These are phyloP conservation scores for Chelonus formosanus DNA, from an alignment of 2,888 invertebrate genomes.

Conservation along the genomic window DNA sequence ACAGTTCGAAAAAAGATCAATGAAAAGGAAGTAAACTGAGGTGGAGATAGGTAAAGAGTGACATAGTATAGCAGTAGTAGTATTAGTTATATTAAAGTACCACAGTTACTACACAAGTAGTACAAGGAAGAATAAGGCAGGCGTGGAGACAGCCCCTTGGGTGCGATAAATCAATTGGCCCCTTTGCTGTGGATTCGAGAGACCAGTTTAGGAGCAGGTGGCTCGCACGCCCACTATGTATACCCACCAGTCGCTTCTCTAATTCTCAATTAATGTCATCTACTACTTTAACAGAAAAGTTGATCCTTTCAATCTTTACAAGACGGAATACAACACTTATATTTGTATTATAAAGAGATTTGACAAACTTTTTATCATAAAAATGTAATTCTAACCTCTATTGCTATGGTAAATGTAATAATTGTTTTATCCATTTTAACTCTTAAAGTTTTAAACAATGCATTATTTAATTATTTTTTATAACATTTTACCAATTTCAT, in stretches of 20 bases:
- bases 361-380: no score
- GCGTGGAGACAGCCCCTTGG: conserved; percentile 49
- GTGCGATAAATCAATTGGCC: conserved; percentile 63
- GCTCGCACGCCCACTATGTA: conserved; percentile 52
- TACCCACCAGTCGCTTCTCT: conserved; percentile 55
- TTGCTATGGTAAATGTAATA: no score
- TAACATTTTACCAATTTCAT: no score
- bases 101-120: conserved; percentile 7
- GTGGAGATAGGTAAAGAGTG: no score
- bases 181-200: conserved; percentile 40
- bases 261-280: conserved; percentile 63
- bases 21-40: no score
- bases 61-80: not conserved
- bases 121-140: conserved; percentile 18
- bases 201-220: conserved; percentile 58
- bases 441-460: no score
- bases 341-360: no score
- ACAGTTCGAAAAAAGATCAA: no score
- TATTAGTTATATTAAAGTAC: conserved; percentile 7
- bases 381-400: no score
- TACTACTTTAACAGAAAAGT: conserved; percentile 20
- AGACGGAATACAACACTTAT: not conserved
- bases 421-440: no score
- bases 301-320: conserved; percentile 4
- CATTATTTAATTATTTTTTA: no score